Percentiles rank a stretch among this genome's conserved stretches.
These are phyloP conservation scores for Labroides dimidiatus DNA, from an alignment of 2,797 vertebrate genomes.

Conservation along the genomic window DNA sequence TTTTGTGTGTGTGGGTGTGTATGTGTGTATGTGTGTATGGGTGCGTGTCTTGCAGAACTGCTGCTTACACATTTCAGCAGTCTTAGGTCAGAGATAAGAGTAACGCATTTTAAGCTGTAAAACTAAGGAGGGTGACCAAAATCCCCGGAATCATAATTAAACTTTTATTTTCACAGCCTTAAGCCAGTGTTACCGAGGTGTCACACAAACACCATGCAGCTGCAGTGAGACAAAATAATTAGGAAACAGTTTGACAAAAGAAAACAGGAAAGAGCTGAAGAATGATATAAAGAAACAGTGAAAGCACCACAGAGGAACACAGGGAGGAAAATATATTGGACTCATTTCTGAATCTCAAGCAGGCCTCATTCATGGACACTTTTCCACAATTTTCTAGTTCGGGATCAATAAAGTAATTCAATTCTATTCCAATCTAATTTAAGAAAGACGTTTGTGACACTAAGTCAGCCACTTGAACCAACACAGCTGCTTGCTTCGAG, in stretches of 20 bases:
- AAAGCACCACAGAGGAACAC: too few relatives aligned
- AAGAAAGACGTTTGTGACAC: too few relatives aligned
- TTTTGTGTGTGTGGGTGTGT: neutral
- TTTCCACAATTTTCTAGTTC: too few relatives aligned
- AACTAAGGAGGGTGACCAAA: conserved; percentile 3
- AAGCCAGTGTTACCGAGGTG: neutral
- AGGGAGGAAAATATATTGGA: too few relatives aligned
- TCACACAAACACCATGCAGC: neutral
- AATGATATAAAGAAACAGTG: neutral
- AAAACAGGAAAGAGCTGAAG: neutral
- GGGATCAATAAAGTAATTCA: too few relatives aligned
- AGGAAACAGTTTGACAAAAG: neutral
- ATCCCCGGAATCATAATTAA: conserved; percentile 6
- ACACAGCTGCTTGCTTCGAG: too few relatives aligned
- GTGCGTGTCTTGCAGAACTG: conserved; percentile 15
- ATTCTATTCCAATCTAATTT: too few relatives aligned
- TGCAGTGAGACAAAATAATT: neutral
- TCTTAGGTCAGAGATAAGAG: conserved; percentile 15
- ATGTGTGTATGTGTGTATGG: too few relatives aligned
- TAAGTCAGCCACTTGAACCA: too few relatives aligned
- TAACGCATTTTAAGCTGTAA: conserved; percentile 5
- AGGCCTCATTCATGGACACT: too few relatives aligned
- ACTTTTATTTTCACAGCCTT: conserved; percentile 4
- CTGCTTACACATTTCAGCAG: conserved; percentile 31
- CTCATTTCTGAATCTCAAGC: too few relatives aligned